Conservation (phyloP, 2,888 invertebrate species). For the Tenthredo mesomela region DNA sequence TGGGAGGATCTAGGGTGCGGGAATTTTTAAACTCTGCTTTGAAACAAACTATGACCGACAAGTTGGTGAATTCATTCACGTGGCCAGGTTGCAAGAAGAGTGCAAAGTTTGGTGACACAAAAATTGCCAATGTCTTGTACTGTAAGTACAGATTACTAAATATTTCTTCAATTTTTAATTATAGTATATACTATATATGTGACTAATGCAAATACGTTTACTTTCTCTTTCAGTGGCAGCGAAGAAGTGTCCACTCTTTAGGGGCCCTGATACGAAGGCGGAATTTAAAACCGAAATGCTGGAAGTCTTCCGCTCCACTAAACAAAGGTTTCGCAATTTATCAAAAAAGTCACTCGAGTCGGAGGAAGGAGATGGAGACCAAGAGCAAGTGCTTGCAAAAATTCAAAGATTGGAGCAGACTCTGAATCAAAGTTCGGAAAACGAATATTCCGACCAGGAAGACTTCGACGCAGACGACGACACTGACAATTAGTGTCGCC, state of each 20-base stretch:
- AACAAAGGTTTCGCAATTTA: conserved; percentile 9
- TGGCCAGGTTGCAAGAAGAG: conserved; percentile 6
- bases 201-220: background rate
- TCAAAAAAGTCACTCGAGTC: background rate
- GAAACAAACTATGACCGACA: background rate
- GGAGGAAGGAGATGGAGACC: background rate
- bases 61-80: conserved; percentile 5
- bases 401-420: background rate
- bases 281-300: conserved; percentile 26
- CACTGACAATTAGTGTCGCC: too few species aligned
- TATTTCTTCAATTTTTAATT: background rate
- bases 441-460: background rate
- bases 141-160: background rate
- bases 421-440: background rate
- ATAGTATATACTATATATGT: background rate
- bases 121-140: conserved; percentile 18
- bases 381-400: background rate
- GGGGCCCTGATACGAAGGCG: conserved; percentile 16
- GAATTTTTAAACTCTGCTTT: conserved; percentile 20
- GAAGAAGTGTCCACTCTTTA: conserved; percentile 9
- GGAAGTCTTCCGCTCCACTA: conserved; percentile 5
- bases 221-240: background rate
- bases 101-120: conserved; percentile 15
- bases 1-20: background rate
- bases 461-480: conserved; percentile 26